Evolutionary conservation across 1,140 invertebrate species (phyloP).

Genomic region (Gryon sp.): DNA sequence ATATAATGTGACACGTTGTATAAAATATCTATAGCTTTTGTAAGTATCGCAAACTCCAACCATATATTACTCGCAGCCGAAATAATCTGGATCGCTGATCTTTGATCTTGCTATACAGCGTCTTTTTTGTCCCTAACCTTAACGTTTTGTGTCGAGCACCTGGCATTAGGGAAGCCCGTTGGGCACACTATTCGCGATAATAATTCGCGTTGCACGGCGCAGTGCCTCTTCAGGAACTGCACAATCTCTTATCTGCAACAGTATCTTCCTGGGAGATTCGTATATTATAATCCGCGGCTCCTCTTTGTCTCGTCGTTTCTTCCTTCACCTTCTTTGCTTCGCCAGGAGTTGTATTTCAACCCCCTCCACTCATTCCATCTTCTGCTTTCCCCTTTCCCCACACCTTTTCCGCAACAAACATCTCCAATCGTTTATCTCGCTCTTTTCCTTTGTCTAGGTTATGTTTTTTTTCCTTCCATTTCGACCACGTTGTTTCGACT

Average conservation of each 20-base stretch:
- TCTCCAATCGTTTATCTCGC: constrained; percentile 21
- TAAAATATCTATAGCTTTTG: constrained; percentile 17
- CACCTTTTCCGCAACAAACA: constrained; percentile 7
- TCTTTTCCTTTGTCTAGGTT: constrained; percentile 47
- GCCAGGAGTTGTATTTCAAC: constrained; percentile 62
- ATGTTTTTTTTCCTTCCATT: constrained; percentile 57
- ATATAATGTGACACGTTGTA: constrained; percentile 30
- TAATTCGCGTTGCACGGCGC: constrained; percentile 68
- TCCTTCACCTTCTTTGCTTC: constrained; percentile 56
- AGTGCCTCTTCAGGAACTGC: constrained; percentile 64
- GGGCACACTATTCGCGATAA: constrained; percentile 69
- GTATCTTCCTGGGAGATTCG: constrained; percentile 71
- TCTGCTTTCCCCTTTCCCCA: constrained; percentile 1
- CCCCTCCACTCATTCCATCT: too few species aligned
- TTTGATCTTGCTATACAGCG: constrained; percentile 59
- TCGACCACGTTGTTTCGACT: constrained; percentile 39
- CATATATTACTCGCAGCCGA: constrained; percentile 40
- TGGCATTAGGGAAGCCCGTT: constrained; percentile 65
- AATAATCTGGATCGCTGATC: constrained; percentile 60
- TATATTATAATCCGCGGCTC: constrained; percentile 68
- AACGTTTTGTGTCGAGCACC: constrained; percentile 57
- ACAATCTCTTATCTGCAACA: constrained; percentile 69
- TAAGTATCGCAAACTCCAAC: constrained; percentile 28
- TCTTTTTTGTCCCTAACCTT: constrained; percentile 35
- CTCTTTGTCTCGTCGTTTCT: constrained; percentile 64